A percentile compares a stretch with the other conserved stretches of the same genome.
These are phyloP conservation scores for Cyclophora albipunctata DNA, from an alignment of 2,888 invertebrate genomes.

Conservation along the genomic window DNA sequence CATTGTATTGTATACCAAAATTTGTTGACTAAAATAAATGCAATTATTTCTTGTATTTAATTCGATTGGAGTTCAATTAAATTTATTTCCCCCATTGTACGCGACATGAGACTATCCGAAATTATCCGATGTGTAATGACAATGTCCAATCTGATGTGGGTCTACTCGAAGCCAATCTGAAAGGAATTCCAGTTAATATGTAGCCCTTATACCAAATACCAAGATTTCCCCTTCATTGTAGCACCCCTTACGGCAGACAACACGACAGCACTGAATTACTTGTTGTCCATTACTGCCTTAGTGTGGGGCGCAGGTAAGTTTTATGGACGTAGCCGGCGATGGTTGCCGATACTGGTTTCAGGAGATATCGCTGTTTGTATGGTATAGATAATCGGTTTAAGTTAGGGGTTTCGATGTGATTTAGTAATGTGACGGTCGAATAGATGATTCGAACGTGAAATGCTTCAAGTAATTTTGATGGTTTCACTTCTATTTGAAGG, in stretches of 20 bases:
- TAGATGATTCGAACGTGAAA: slow-evolving; percentile 6
- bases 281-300: slow-evolving; percentile 4
- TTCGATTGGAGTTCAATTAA: too few relatives aligned
- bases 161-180: slow-evolving; percentile 50
- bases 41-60: too few relatives aligned
- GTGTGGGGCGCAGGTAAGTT: too few relatives aligned
- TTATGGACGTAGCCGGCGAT: slow-evolving; percentile 12
- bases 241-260: slow-evolving; percentile 3
- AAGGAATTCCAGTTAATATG: slow-evolving; percentile 62
- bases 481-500: too few relatives aligned
- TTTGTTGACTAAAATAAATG: too few relatives aligned
- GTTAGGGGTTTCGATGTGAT: slow-evolving; percentile 14
- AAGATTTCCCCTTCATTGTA: slow-evolving; percentile 20
- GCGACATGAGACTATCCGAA: slow-evolving; percentile 39
- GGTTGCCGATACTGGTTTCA: slow-evolving; percentile 6
- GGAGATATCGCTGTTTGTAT: slow-evolving; percentile 2
- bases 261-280: background rate
- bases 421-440: slow-evolving; percentile 18
- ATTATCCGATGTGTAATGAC: slow-evolving; percentile 63
- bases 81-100: slow-evolving; percentile 17
- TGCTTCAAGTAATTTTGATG: background rate
- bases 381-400: slow-evolving; percentile 23
- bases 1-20: too few relatives aligned
- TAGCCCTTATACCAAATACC: slow-evolving; percentile 41
- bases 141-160: slow-evolving; percentile 62